A percentile compares a stretch with the other conserved stretches of the same genome.
Conservation (phyloP, 2,888 invertebrate genomes). For the Hesperia comma region DNA sequence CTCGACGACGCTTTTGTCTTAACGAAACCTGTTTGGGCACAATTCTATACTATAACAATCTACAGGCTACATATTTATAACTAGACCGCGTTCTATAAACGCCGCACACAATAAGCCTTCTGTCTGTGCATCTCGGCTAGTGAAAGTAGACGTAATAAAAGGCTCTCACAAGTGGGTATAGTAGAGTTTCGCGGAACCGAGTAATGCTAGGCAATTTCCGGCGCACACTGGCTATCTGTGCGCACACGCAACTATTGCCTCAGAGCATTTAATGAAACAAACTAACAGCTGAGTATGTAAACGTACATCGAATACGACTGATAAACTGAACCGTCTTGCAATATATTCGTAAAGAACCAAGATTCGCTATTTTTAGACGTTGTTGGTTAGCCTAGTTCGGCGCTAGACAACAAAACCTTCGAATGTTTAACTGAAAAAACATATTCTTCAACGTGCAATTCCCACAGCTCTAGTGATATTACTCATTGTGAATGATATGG, state of each 20-base stretch:
- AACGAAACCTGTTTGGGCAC: not conserved
- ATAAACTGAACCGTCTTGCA: no score
- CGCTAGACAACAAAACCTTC: no score
- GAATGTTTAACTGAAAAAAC: no score
- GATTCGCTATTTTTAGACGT: no score
- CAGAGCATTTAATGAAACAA: conserved; percentile 14
- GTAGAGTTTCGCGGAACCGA: conserved; percentile 36
- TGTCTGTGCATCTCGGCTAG: conserved; percentile 29
- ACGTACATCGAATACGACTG: not conserved
- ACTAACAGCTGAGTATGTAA: conserved; percentile 14
- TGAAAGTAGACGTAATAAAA: conserved; percentile 45
- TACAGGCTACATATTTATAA: not conserved
- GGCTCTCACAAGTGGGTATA: conserved; percentile 30
- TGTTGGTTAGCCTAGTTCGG: no score
- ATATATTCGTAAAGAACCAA: no score
- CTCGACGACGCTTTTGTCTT: not conserved
- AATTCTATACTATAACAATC: not conserved
- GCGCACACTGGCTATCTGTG: conserved; percentile 11
- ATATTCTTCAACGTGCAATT: no score
- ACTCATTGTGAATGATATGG: not conserved
- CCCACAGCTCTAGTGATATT: no score
- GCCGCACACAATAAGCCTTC: conserved; percentile 19
- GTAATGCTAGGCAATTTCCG: conserved; percentile 42
- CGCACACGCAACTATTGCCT: conserved; percentile 26
- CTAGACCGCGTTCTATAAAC: conserved; percentile 28